A percentile compares a stretch with the other conserved stretches of the same genome.
Conservation (phyloP, 2,888 invertebrate genomes). For the Ormyrus labotus region DNA sequence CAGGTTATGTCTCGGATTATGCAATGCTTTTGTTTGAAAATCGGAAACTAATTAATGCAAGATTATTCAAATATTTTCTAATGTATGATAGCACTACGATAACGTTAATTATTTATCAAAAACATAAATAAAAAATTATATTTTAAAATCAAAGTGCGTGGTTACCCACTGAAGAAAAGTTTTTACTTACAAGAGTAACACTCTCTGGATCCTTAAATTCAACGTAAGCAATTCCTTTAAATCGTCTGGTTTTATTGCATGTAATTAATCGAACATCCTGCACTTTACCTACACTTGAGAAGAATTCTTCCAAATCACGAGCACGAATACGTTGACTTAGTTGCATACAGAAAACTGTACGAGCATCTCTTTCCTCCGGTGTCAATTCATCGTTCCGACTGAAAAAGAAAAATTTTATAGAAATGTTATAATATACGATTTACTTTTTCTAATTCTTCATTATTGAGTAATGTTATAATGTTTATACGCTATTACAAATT, state of each 20-base stretch:
- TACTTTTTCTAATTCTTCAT: not conserved
- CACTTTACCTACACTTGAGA: conserved; percentile 98
- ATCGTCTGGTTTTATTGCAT: conserved; percentile 98
- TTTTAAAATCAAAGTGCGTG: no score
- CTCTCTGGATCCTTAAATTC: conserved; percentile 99
- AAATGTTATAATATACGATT: conserved; percentile 8
- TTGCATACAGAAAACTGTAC: conserved; percentile 99
- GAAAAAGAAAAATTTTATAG: not conserved
- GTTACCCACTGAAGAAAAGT: no score
- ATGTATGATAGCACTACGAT: no score
- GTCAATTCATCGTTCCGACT: conserved; percentile 82
- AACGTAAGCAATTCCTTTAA: conserved; percentile 99
- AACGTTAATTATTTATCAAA: no score
- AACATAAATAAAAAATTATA: no score
- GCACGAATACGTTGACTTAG: conserved; percentile 94
- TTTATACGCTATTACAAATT: no score
- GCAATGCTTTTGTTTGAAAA: no score
- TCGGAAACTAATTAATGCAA: no score
- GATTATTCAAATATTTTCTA: no score
- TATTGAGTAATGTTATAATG: no score
- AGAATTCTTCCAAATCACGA: conserved; percentile 98
- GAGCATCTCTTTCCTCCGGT: conserved; percentile 98
- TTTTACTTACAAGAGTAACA: conserved; percentile 88
- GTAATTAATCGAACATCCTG: conserved; percentile 98
- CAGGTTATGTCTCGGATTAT: no score